These are phyloP conservation scores for Cyclina sinensis DNA, from an alignment of 1,140 invertebrate genomes.

Conservation along the genomic window DNA sequence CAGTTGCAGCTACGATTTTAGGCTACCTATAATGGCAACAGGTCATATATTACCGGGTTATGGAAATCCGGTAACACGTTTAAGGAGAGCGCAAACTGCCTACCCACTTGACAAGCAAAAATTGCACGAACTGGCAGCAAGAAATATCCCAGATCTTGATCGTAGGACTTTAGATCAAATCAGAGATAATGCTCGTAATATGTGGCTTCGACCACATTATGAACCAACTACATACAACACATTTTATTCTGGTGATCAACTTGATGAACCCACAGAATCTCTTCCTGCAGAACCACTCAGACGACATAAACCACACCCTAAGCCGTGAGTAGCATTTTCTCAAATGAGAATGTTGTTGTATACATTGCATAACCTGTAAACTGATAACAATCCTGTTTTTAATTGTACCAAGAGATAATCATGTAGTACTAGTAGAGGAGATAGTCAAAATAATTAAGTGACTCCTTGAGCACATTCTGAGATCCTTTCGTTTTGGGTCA, in stretches of 20 bases:
- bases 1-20: no score
- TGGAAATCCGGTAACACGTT: slow-evolving; percentile 79
- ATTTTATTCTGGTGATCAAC: slow-evolving; percentile 59
- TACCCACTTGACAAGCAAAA: slow-evolving; percentile 77
- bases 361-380: no score
- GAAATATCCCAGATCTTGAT: slow-evolving; percentile 66
- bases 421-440: no score
- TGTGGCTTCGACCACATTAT: slow-evolving; percentile 73
- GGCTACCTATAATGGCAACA: slow-evolving; percentile 78
- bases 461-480: no score
- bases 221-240: slow-evolving; percentile 78
- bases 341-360: no score
- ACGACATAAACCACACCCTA: slow-evolving; percentile 82
- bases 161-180: slow-evolving; percentile 75
- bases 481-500: no score
- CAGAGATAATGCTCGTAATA: slow-evolving; percentile 73
- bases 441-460: no score
- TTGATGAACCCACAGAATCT: slow-evolving; percentile 72
- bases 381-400: no score
- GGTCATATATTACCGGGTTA: slow-evolving; percentile 83
- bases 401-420: no score
- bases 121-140: slow-evolving; percentile 69
- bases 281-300: slow-evolving; percentile 77
- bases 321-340: slow-evolving; percentile 79
- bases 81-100: slow-evolving; percentile 76